These are phyloP conservation scores for Hyposoter dolosus DNA, from an alignment of 2,888 invertebrate genomes.

Conservation along the genomic window DNA sequence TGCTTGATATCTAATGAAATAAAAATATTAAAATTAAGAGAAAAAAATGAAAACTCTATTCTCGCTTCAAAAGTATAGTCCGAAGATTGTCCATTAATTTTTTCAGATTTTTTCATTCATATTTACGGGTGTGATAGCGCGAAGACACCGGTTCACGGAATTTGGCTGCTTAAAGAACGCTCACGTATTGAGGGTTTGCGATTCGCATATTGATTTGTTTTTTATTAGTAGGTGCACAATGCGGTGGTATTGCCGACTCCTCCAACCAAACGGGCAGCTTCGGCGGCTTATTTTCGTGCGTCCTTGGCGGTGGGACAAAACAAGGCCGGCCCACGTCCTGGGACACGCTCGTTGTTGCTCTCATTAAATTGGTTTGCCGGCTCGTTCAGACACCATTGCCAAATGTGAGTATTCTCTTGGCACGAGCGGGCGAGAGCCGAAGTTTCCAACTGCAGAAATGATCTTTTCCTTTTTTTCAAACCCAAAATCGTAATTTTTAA, in stretches of 20 bases:
- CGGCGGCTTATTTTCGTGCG: constrained; percentile 92
- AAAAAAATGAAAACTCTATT: too few species aligned
- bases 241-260: constrained; percentile 83
- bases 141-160: too few species aligned
- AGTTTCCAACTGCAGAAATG: neutral
- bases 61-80: too few species aligned
- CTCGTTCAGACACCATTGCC: constrained; percentile 88
- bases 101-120: too few species aligned
- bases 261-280: constrained; percentile 87
- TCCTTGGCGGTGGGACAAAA: constrained; percentile 88
- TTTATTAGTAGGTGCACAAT: constrained; percentile 80
- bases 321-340: constrained; percentile 90
- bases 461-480: neutral
- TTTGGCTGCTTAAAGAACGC: too few species aligned
- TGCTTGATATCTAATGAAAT: too few species aligned
- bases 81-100: too few species aligned
- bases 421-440: neutral
- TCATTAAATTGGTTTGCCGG: constrained; percentile 89
- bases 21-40: too few species aligned
- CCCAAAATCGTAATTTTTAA: neutral
- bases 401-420: constrained; percentile 79
- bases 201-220: constrained; percentile 1
- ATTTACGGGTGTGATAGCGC: too few species aligned
- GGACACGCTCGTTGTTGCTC: constrained; percentile 89
- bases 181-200: neutral